Conservation (phyloP, 2,113 vertebrate genomes). For the Caretta caretta region DNA sequence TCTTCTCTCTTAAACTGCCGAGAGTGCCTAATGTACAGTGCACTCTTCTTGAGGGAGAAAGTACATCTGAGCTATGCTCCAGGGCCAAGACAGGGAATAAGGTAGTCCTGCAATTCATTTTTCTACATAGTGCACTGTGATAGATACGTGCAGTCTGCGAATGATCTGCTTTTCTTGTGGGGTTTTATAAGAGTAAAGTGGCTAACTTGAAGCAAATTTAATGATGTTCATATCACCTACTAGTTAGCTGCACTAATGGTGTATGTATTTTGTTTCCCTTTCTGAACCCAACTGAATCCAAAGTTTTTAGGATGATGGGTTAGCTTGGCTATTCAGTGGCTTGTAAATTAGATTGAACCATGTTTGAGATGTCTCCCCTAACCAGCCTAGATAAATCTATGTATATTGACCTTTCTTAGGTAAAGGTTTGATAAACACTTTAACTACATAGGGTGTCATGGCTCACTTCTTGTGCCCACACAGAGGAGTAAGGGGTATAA, state of each 20-base stretch:
- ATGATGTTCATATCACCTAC: neutral
- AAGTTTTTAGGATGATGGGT: neutral
- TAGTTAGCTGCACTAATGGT: neutral
- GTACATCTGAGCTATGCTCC: conserved; percentile 32
- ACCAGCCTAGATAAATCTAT: neutral
- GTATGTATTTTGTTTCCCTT: neutral
- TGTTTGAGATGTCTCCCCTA: neutral
- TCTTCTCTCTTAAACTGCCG: conserved; percentile 60
- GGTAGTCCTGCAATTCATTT: conserved; percentile 23
- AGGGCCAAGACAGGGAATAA: conserved; percentile 48
- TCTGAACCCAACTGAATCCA: neutral
- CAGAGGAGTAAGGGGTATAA: neutral
- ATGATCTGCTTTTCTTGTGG: conserved; percentile 49
- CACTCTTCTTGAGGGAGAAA: conserved; percentile 50
- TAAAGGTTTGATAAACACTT: neutral
- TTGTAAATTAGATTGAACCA: neutral
- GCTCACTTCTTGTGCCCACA: neutral
- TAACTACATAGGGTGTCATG: neutral
- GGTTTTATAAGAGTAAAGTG: conserved; percentile 43
- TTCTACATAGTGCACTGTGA: conserved; percentile 35
- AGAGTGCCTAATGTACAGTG: conserved; percentile 64
- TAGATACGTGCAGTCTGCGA: conserved; percentile 28
- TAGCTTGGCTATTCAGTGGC: neutral
- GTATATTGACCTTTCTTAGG: neutral
- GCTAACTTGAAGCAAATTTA: conserved; percentile 48